A percentile compares a stretch with the other conserved stretches of the same genome.
Evolutionary conservation across 2,888 invertebrate species (phyloP).

Genomic region (Lampropteryx suffumata): DNA sequence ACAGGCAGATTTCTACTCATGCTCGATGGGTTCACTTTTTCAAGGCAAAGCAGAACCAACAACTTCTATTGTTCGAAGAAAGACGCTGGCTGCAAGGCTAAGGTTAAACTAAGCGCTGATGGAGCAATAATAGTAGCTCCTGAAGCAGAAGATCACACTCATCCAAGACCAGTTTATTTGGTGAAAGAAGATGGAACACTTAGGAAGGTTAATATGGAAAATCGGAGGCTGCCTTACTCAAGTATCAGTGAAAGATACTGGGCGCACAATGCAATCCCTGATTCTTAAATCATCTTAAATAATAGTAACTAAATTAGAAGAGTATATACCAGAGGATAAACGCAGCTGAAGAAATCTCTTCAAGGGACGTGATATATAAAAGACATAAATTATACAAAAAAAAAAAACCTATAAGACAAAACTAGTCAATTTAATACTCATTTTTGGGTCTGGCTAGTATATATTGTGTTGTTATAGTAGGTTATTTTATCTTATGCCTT

Average conservation of each 20-base stretch:
- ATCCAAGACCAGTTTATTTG: conserved; percentile 11
- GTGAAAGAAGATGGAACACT: conserved; percentile 12
- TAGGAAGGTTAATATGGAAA: conserved; percentile 7
- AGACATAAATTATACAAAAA: no score
- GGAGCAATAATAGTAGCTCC: conserved; percentile 7
- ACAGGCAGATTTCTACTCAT: conserved; percentile 25
- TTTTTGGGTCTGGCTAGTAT: no score
- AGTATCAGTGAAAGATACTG: conserved; percentile 3
- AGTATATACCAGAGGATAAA: no score
- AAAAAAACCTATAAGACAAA: no score
- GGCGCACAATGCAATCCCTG: background rate
- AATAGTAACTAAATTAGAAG: no score
- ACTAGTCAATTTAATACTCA: no score
- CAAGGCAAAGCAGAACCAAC: conserved; percentile 13
- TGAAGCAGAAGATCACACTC: conserved; percentile 6
- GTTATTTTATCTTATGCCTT: no score
- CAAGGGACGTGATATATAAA: no score
- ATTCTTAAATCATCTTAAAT: background rate
- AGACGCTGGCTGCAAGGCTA: conserved; percentile 34
- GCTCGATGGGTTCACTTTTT: conserved; percentile 34
- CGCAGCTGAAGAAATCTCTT: no score
- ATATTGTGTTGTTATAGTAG: no score
- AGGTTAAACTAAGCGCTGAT: conserved; percentile 12
- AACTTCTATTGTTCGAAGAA: conserved; percentile 35
- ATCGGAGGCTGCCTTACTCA: conserved; percentile 1